Conservation (phyloP, 2,888 invertebrate genomes). For the Athalia circularis region DNA sequence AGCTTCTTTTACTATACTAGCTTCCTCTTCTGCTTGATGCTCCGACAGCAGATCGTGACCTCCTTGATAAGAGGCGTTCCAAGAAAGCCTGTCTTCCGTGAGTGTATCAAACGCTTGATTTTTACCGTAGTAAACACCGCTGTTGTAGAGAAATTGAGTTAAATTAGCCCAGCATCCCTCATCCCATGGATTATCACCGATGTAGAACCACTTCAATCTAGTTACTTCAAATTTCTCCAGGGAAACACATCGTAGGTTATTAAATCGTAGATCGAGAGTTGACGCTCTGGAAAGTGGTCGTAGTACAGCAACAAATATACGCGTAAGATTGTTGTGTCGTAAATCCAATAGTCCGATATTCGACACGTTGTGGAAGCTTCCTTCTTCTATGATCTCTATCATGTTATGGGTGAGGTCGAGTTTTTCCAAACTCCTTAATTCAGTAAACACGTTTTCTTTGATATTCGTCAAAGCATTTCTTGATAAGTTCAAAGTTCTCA, state of each 20-base stretch:
- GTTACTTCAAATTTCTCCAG: slow-evolving; percentile 5
- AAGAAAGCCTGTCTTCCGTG: slow-evolving; percentile 27
- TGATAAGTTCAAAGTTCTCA: slow-evolving; percentile 30
- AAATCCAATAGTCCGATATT: slow-evolving; percentile 31
- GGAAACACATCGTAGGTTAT: slow-evolving; percentile 33
- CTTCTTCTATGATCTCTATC: slow-evolving; percentile 21
- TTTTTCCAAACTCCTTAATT: slow-evolving; percentile 38
- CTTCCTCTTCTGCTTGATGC: slow-evolving; percentile 27
- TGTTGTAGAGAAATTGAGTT: slow-evolving; percentile 19
- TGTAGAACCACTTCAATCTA: slow-evolving; percentile 39
- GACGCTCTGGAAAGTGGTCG: slow-evolving; percentile 31
- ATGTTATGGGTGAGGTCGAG: slow-evolving; percentile 27
- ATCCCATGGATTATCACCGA: slow-evolving; percentile 37
- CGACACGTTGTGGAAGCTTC: slow-evolving; percentile 33
- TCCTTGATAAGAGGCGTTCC: slow-evolving; percentile 18
- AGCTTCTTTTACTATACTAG: slow-evolving; percentile 31
- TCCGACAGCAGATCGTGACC: slow-evolving; percentile 11
- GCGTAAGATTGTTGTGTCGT: slow-evolving; percentile 24
- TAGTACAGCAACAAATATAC: slow-evolving; percentile 18
- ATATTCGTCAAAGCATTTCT: slow-evolving; percentile 37
- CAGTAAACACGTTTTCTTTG: slow-evolving; percentile 10
- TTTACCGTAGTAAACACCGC: slow-evolving; percentile 36
- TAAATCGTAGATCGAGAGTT: slow-evolving; percentile 33
- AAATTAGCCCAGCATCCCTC: slow-evolving; percentile 28
- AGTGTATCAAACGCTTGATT: slow-evolving; percentile 34